Base-by-base conservation (phyloP, 2,797 vertebrate species). In the Galaxias olidus region DNA sequence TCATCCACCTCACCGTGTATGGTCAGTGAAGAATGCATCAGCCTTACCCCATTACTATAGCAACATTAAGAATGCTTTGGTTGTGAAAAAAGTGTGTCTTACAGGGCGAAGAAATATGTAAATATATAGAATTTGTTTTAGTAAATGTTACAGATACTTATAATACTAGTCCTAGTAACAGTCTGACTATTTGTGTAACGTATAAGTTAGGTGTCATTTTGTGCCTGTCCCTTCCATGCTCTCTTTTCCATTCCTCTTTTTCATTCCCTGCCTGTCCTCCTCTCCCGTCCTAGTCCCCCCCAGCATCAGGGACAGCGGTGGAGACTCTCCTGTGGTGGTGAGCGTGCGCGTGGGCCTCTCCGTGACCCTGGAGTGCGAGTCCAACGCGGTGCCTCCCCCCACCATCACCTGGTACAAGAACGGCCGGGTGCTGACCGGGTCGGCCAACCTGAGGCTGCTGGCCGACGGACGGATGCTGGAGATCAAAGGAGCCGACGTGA, bases 361-460 rank as follows among this genome's bases (percentile, higher is more conserved):
- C 0, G 92, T 94, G 20, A 90, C 76, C 0, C 73, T 99, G 72
- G 90, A 94, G 67, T 99, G 98, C 0, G 94, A 96, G 76, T 95
- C 95, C 10, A 95, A 96, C 0, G 96, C 96, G 18, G 91, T 98
- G 9, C 98, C 98, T 5, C 93, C 96, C 55, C 96, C 96, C 0
- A 86, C 92, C 73, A 79, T 97, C 89, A 93, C 90, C 73, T 99
- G 98, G 98, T 97, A 96, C 86, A 98, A 96, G 89, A 97, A 97
- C 13, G 90, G 95, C 60, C 87, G 81, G 61, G 46, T 78, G 58
- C 68, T 98, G 63, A 77, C 87, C 0, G 93, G 94, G 47, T 93
- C 95, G 0, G 71, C 87, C 61, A 92, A 90, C 3, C 1, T 94
- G 67, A 88, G 66, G 50, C 56, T 95, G 63, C 71, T 93, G 68